These are phyloP conservation scores for Ligdia adustata DNA, from an alignment of 2,888 invertebrate genomes.

Conservation along the genomic window DNA sequence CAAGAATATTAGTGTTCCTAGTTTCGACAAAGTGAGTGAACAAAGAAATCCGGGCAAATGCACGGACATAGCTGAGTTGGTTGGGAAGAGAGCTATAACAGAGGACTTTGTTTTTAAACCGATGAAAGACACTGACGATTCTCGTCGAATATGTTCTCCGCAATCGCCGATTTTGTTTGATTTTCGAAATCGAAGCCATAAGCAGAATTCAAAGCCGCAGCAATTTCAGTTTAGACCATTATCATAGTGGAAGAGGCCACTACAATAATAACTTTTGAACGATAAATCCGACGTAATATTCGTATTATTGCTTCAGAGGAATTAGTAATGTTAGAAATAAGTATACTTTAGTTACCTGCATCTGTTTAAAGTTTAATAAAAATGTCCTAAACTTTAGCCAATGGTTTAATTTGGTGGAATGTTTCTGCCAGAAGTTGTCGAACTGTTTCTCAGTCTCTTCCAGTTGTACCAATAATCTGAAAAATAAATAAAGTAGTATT, in stretches of 20 bases:
- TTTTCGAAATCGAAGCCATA: slow-evolving; percentile 58
- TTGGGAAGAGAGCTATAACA: slow-evolving; percentile 61
- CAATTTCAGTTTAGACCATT: slow-evolving; percentile 69
- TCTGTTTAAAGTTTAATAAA: slow-evolving; percentile 96
- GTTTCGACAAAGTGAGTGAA: slow-evolving; percentile 51
- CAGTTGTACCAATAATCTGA: slow-evolving; percentile 94
- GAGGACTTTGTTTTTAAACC: slow-evolving; percentile 72
- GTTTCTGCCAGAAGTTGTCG: slow-evolving; percentile 97
- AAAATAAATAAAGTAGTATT: too few relatives aligned
- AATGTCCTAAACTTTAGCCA: slow-evolving; percentile 96
- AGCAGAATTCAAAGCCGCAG: slow-evolving; percentile 21
- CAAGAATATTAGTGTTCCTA: slow-evolving; percentile 62
- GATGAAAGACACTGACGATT: slow-evolving; percentile 59
- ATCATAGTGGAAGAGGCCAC: slow-evolving; percentile 46
- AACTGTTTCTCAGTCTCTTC: slow-evolving; percentile 97
- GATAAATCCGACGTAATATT: not conserved
- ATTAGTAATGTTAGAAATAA: slow-evolving; percentile 4
- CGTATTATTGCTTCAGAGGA: not conserved
- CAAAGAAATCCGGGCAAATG: slow-evolving; percentile 58
- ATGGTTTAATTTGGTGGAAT: slow-evolving; percentile 94
- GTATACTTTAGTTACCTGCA: slow-evolving; percentile 84
- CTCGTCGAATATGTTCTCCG: slow-evolving; percentile 56
- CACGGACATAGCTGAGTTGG: slow-evolving; percentile 73
- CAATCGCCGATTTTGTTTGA: slow-evolving; percentile 75
- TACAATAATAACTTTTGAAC: too few relatives aligned